Conservation (phyloP, 1,140 invertebrate genomes). For the Holcopasites calliopsidis region DNA sequence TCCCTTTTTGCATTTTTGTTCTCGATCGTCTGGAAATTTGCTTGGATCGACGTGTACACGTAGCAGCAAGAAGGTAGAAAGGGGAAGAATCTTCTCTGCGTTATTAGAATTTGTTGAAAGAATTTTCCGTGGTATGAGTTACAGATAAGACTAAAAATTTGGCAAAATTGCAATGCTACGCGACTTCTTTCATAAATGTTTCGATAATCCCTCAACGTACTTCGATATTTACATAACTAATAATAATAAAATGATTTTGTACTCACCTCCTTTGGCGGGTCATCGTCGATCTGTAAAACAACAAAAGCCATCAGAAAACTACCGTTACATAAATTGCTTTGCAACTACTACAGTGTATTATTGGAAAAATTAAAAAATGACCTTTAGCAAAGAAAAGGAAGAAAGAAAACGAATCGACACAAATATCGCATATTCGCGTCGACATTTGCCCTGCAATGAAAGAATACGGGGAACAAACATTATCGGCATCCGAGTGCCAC, state of each 20-base stretch:
- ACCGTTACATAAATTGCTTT: background rate
- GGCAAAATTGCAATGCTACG: too few relatives aligned
- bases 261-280: constrained; percentile 31
- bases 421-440: constrained; percentile 5
- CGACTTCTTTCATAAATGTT: too few relatives aligned
- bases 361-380: background rate
- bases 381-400: background rate
- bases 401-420: background rate
- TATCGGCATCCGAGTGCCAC: constrained; percentile 15
- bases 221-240: background rate
- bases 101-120: constrained; percentile 9
- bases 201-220: background rate
- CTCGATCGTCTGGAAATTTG: background rate
- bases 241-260: background rate
- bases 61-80: too few relatives aligned
- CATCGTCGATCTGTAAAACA: constrained; percentile 36
- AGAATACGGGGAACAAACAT: constrained; percentile 8
- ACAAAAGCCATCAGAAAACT: background rate
- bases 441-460: background rate
- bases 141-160: too few relatives aligned
- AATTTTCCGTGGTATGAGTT: too few relatives aligned
- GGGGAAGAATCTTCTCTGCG: background rate
- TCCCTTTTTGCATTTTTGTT: constrained; percentile 20
- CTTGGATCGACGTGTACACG: background rate
- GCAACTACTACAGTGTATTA: too few relatives aligned